Conservation (phyloP, 2,888 invertebrate species). For the Alloscopus bannaensis region DNA sequence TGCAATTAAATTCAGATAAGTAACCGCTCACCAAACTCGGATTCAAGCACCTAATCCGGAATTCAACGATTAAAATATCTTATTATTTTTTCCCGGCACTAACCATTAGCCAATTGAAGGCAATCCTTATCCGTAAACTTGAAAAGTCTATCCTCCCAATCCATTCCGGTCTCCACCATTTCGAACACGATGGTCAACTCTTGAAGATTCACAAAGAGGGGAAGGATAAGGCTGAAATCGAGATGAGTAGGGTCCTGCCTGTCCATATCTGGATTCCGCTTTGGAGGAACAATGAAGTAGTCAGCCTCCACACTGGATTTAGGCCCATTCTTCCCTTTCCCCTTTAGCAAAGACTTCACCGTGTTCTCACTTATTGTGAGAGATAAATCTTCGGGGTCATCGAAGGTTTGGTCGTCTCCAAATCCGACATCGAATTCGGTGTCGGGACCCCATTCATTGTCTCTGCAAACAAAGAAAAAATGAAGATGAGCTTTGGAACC, state of each 20-base stretch:
- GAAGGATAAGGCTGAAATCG: slow-evolving; percentile 68
- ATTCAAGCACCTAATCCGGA: too few species aligned
- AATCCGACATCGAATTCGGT: slow-evolving; percentile 53
- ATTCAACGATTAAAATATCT: not conserved
- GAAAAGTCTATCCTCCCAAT: slow-evolving; percentile 68
- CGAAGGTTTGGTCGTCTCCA: slow-evolving; percentile 38
- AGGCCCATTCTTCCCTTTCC: not conserved
- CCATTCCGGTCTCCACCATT: slow-evolving; percentile 69
- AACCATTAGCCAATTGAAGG: slow-evolving; percentile 68
- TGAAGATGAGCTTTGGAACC: not conserved
- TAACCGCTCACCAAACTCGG: too few species aligned
- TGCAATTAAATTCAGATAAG: slow-evolving; percentile 41
- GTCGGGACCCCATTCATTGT: slow-evolving; percentile 46
- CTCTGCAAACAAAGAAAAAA: slow-evolving; percentile 1
- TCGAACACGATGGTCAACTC: slow-evolving; percentile 70
- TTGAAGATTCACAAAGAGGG: slow-evolving; percentile 61
- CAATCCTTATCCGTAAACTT: slow-evolving; percentile 71
- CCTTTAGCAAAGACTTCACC: slow-evolving; percentile 25
- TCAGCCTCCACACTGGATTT: slow-evolving; percentile 24
- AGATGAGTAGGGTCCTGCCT: slow-evolving; percentile 66
- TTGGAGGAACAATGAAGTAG: slow-evolving; percentile 17
- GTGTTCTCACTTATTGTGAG: slow-evolving; percentile 39
- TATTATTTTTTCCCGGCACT: too few species aligned
- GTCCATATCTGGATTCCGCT: slow-evolving; percentile 43
- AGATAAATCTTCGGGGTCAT: slow-evolving; percentile 43